Conservation (phyloP, 2,113 vertebrate genomes). For the Mola mola region DNA sequence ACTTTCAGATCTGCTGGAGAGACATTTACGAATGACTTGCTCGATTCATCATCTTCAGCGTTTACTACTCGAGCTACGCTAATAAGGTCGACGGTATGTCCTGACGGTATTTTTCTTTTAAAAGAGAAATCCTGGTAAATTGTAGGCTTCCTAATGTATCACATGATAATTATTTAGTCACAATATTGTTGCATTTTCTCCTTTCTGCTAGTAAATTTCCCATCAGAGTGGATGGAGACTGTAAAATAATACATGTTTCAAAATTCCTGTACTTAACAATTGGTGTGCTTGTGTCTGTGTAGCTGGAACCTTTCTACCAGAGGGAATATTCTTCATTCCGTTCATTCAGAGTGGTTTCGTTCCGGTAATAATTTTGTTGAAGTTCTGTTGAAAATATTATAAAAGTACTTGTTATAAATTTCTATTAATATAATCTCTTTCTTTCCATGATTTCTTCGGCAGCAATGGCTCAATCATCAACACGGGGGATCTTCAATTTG, state of each 20-base stretch:
- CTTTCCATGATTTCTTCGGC: not conserved
- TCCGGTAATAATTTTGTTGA: conserved; percentile 9
- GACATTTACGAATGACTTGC: conserved; percentile 7
- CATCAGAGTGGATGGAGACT: not conserved
- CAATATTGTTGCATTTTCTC: not conserved
- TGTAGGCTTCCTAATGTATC: too few species aligned
- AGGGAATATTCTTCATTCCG: not conserved
- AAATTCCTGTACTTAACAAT: not conserved
- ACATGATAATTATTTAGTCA: too few species aligned
- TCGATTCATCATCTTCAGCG: not conserved
- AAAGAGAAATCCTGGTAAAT: too few species aligned
- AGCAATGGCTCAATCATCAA: conserved; percentile 61
- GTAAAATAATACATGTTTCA: not conserved
- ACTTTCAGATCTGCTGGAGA: conserved; percentile 8
- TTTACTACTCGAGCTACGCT: conserved; percentile 1
- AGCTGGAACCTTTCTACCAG: conserved; percentile 18
- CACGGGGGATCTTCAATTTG: not conserved
- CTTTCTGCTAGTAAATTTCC: not conserved
- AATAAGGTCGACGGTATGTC: not conserved
- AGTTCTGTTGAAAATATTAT: not conserved
- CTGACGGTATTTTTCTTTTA: too few species aligned
- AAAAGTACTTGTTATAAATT: not conserved
- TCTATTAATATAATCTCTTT: not conserved
- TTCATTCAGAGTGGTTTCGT: not conserved
- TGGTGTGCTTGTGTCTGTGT: not conserved